phyloP scores from a whole-genome alignment of 1,140 invertebrate species.

The Sinella curviseta region DNA sequence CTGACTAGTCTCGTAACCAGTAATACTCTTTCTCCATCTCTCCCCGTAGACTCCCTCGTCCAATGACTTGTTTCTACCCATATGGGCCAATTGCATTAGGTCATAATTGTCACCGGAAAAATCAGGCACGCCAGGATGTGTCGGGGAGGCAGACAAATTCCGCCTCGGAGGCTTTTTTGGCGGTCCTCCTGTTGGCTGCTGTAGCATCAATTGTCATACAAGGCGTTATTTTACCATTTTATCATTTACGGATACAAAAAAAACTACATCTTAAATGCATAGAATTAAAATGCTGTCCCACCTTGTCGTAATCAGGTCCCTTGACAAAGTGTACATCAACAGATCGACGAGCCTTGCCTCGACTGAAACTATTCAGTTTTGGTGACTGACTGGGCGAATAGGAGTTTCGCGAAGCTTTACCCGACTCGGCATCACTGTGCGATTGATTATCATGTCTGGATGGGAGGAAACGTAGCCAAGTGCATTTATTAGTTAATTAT shows the following conservation, averaged over 20 bases:
- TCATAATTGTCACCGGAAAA: constrained; percentile 57
- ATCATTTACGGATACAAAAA: too few species aligned
- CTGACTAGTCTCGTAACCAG: constrained; percentile 48
- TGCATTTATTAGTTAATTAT: neutral
- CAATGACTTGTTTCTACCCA: constrained; percentile 47
- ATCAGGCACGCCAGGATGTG: constrained; percentile 63
- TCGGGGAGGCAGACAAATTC: constrained; percentile 80
- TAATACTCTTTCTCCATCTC: constrained; percentile 45
- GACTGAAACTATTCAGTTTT: constrained; percentile 42
- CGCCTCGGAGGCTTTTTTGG: constrained; percentile 84
- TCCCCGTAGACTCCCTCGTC: constrained; percentile 47
- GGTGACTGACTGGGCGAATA: constrained; percentile 47
- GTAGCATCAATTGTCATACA: neutral
- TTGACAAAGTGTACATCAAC: constrained; percentile 46
- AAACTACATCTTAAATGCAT: neutral
- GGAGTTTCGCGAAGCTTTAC: constrained; percentile 30
- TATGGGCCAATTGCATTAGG: constrained; percentile 34
- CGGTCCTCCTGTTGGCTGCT: constrained; percentile 67
- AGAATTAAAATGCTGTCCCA: neutral
- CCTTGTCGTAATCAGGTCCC: constrained; percentile 50
- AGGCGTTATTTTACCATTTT: neutral
- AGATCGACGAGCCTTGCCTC: constrained; percentile 46
- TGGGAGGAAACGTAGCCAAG: neutral
- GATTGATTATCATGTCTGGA: constrained; percentile 47
- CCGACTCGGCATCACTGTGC: constrained; percentile 40